phyloP scores from a whole-genome alignment of 2,797 vertebrate species.

The Phoebastria nigripes region DNA sequence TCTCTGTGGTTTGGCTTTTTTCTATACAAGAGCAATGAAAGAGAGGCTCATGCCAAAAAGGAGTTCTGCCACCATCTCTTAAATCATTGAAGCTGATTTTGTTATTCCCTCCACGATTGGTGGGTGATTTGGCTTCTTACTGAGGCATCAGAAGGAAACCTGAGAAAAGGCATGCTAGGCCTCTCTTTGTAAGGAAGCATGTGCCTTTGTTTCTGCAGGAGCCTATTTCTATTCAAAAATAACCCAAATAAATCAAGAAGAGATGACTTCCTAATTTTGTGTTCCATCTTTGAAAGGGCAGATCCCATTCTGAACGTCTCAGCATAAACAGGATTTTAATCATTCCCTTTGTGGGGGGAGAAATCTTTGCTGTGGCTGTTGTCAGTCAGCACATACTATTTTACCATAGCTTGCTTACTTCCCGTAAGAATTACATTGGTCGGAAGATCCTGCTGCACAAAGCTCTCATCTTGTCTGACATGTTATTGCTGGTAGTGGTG shows the following conservation, averaged over 20 bases:
- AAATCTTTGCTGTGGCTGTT: not conserved
- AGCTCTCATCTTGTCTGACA: not conserved
- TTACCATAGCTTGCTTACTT: rapidly evolving
- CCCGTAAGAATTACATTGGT: rapidly evolving
- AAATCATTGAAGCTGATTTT: not conserved
- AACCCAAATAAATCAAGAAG: not conserved
- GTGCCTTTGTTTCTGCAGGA: not conserved
- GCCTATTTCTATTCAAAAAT: not conserved
- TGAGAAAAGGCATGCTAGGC: not conserved
- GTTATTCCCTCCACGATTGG: rapidly evolving
- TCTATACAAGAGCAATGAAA: not conserved
- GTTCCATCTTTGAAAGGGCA: not conserved
- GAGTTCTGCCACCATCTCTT: not conserved
- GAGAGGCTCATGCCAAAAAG: not conserved
- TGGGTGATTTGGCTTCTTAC: not conserved
- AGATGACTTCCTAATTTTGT: not conserved
- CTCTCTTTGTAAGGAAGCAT: not conserved
- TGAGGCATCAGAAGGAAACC: not conserved
- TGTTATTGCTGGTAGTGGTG: not conserved
- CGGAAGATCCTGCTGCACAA: not conserved
- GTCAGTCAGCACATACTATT: not conserved
- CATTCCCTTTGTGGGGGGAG: not conserved
- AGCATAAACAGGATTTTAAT: not conserved
- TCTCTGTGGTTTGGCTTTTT: not conserved
- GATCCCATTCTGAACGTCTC: not conserved